phyloP scores from a whole-genome alignment of 2,113 vertebrate species.

The Oncorhynchus keta region DNA sequence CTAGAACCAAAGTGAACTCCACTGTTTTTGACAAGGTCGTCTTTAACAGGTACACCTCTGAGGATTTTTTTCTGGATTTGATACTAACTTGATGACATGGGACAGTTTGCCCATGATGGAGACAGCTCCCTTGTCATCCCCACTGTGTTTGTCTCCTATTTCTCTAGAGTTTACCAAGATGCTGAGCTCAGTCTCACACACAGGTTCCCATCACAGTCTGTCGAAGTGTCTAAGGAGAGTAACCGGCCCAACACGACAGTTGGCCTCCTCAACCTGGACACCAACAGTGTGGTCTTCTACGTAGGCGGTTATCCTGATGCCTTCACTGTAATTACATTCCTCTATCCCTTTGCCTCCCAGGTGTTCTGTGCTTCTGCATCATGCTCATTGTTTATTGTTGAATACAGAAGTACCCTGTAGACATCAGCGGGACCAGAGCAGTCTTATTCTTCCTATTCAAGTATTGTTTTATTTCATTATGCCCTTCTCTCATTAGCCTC shows the following conservation, averaged over 20 bases:
- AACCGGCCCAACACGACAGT: conserved; percentile 46
- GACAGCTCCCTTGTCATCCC: background rate
- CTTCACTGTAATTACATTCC: background rate
- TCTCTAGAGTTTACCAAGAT: conserved; percentile 86
- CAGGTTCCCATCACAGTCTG: too few relatives aligned
- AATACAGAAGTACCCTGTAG: background rate
- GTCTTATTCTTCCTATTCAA: too few relatives aligned
- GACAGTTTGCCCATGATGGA: background rate
- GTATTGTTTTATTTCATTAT: background rate
- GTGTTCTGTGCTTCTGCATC: background rate
- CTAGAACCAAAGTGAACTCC: conserved; percentile 63
- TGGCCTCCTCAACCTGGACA: conserved; percentile 75
- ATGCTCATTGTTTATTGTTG: background rate
- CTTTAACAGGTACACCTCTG: conserved; percentile 78
- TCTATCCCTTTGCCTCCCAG: background rate
- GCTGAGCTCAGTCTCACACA: conserved; percentile 73
- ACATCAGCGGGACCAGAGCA: background rate
- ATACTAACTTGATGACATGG: background rate
- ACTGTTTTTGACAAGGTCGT: conserved; percentile 76
- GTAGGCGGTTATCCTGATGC: conserved; percentile 65
- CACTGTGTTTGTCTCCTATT: conserved; percentile 13
- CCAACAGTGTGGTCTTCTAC: conserved; percentile 81
- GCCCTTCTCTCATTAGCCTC: background rate
- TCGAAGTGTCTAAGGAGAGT: background rate
- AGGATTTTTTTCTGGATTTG: background rate